Evolutionary conservation across 2,888 invertebrate genomes (phyloP).

Genomic region (Coecobrya sp.): DNA sequence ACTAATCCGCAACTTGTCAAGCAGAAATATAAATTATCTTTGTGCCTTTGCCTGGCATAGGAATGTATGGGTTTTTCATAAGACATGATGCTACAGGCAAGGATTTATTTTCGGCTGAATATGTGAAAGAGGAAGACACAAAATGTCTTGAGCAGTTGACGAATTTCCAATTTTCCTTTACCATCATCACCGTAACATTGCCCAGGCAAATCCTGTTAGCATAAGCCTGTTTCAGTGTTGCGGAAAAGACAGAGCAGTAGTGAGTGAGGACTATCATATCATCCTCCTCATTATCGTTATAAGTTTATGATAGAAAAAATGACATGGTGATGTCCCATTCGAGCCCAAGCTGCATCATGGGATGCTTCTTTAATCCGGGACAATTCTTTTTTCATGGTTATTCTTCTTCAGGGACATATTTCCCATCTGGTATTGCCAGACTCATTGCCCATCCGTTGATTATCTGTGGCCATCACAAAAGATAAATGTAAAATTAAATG

Average conservation of each 20-base stretch:
- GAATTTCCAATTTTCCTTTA: slow-evolving; percentile 12
- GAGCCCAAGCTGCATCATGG: not conserved
- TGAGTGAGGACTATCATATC: not conserved
- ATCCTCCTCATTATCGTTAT: too few relatives aligned
- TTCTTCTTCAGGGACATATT: slow-evolving; percentile 16
- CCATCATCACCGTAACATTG: not conserved
- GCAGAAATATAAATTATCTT: slow-evolving; percentile 73
- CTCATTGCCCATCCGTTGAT: slow-evolving; percentile 11
- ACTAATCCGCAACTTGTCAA: slow-evolving; percentile 74
- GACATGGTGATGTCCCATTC: not conserved
- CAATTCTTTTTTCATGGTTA: not conserved
- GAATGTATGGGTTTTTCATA: not conserved
- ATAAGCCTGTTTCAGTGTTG: slow-evolving; percentile 56
- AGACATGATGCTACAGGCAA: slow-evolving; percentile 17
- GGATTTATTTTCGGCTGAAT: slow-evolving; percentile 40
- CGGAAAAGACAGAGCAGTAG: slow-evolving; percentile 54
- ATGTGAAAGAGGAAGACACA: not conserved
- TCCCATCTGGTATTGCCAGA: slow-evolving; percentile 49
- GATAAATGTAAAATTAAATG: slow-evolving; percentile 63
- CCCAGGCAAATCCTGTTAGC: slow-evolving; percentile 59
- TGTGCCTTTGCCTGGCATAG: slow-evolving; percentile 18
- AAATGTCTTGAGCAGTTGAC: not conserved
- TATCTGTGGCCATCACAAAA: slow-evolving; percentile 19
- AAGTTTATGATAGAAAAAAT: not conserved
- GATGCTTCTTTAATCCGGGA: slow-evolving; percentile 31